Evolutionary conservation across 2,797 vertebrate species (phyloP), one percentile per base, ranked within the genome.

Genomic region (Pipistrellus kuhlii): DNA sequence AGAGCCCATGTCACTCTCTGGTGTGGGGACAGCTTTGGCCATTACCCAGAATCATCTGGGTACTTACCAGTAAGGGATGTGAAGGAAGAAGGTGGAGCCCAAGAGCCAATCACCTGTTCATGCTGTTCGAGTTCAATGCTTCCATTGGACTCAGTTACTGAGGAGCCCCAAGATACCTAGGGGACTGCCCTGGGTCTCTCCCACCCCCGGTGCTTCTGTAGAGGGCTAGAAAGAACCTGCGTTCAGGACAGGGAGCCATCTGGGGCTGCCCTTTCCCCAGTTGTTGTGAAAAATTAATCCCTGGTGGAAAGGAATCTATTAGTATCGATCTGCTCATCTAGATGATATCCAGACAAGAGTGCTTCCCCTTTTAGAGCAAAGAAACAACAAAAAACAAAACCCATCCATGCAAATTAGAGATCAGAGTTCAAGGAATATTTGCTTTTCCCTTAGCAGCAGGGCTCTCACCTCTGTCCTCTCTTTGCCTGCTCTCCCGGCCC

Each of bases 291-390:
- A 89, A 64, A 27, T 8, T 38, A 81, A 75, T 59, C 41, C 44
- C 57, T 35, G 51, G 17, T 53, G 62, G 30, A 44, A 69, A 44
- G 11, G 14, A 72, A 68, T 64, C 75, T 71, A 44, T 32, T 38
- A 5, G 23, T 62, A n/a, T 55, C 46, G 1, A 62, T 66, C 66
- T 48, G 38, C 53, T 25, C 18, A 15, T 78, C 59, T 69, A 15
- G 48, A 48, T 55, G 51, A 69, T 20, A 66, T 32, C 51, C 41
- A 91, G 75, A 57, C 44, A 86, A 80, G 25, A 78, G 64, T 12
- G 9, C 15, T 55, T 17, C 20, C 48, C 76, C 78, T 90, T 73
- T 80, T 64, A 92, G 85, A 82, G 46, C 71, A 95, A 64, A 76
- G 62, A 48, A 75, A 48, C 44, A 57, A 30, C 51, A 51, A 32